Conservation (phyloP, 2,113 vertebrate genomes). For the Prochilodus magdalenae region DNA sequence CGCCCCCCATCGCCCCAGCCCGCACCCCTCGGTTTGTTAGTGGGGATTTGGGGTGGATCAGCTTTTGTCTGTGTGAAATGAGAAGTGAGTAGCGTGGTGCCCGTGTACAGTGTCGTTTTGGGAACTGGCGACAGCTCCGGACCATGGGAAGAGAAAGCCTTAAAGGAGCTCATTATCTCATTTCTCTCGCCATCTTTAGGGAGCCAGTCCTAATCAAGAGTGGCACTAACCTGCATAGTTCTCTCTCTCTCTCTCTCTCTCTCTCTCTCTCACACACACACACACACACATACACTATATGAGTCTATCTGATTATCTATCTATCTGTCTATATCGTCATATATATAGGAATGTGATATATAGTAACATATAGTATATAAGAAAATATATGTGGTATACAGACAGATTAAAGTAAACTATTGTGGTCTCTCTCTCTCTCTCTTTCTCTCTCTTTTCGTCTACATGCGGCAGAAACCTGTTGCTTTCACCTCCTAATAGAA, state of each 20-base stretch:
- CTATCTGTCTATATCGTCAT: slow-evolving; percentile 5
- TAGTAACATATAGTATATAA: no score
- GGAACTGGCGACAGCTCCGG: slow-evolving; percentile 86
- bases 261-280: slow-evolving; percentile 3
- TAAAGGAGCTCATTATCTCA: slow-evolving; percentile 90
- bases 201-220: slow-evolving; percentile 79
- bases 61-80: slow-evolving; percentile 92
- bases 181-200: slow-evolving; percentile 83
- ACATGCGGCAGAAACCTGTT: neutral
- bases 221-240: slow-evolving; percentile 75
- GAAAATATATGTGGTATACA: no score
- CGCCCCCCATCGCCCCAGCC: no score
- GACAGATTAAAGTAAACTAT: no score
- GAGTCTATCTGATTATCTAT: no score
- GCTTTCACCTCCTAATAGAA: neutral
- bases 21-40: slow-evolving; percentile 87
- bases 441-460: neutral
- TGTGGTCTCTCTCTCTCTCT: no score
- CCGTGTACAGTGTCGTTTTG: slow-evolving; percentile 86
- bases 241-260: slow-evolving; percentile 41
- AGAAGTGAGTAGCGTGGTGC: slow-evolving; percentile 91
- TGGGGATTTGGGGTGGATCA: slow-evolving; percentile 87
- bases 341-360: neutral
- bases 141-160: slow-evolving; percentile 83
- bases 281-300: no score